A percentile compares a stretch with the other conserved stretches of the same genome.
These are phyloP conservation scores for Apis florea DNA, from an alignment of 1,140 invertebrate genomes.

Conservation along the genomic window DNA sequence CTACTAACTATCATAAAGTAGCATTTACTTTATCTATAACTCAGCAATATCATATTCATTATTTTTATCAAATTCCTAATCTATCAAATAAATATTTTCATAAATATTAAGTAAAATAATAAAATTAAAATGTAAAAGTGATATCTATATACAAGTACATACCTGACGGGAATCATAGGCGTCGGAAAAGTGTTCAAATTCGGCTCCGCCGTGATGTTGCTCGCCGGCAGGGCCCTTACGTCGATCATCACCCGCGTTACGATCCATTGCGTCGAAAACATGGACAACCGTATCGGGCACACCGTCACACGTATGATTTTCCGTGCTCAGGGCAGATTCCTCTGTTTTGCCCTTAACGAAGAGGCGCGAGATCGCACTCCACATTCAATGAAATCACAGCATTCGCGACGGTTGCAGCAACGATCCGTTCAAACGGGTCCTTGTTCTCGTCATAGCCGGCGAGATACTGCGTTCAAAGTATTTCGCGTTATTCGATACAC, in stretches of 20 bases:
- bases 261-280: conserved; percentile 80
- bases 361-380: conserved; percentile 77
- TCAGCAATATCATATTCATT: background rate
- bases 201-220: conserved; percentile 63
- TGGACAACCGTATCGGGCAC: conserved; percentile 75
- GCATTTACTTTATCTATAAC: background rate
- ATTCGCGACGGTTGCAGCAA: conserved; percentile 27
- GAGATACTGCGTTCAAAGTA: background rate
- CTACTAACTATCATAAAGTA: background rate
- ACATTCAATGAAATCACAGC: conserved; percentile 74
- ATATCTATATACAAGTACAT: background rate
- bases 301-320: conserved; percentile 65
- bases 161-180: conserved; percentile 76
- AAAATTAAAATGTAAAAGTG: background rate
- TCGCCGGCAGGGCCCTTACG: conserved; percentile 69
- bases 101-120: background rate
- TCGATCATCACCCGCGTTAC: conserved; percentile 78
- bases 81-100: background rate
- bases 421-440: conserved; percentile 46
- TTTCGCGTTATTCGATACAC: background rate
- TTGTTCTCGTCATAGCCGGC: conserved; percentile 66
- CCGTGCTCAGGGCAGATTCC: conserved; percentile 60
- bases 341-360: conserved; percentile 75
- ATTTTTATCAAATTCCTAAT: background rate
- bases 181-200: conserved; percentile 73